Evolutionary conservation across 2,797 vertebrate genomes (phyloP).

Genomic region (Cichlasoma orientale): DNA sequence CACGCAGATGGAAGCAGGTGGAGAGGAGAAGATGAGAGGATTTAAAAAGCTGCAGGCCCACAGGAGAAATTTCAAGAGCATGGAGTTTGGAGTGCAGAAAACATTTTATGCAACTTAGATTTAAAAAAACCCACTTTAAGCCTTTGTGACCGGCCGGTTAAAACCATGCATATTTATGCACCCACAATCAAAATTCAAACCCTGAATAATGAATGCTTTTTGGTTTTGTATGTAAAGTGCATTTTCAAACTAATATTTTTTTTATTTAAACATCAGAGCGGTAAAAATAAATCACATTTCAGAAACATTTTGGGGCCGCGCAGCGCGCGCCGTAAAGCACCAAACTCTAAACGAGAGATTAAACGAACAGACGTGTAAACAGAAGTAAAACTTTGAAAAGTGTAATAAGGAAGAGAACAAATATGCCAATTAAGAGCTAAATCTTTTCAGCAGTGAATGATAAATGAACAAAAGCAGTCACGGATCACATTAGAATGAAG

Average conservation of each 20-base stretch:
- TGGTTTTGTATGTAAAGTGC: background rate
- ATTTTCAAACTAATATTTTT: background rate
- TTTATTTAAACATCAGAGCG: background rate
- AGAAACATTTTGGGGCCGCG: background rate
- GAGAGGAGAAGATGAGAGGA: background rate
- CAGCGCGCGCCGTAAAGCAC: no score
- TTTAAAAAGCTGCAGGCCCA: background rate
- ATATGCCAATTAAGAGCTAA: slow-evolving; percentile 25
- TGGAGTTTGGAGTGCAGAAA: no score
- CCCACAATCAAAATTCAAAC: background rate
- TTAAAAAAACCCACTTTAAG: no score
- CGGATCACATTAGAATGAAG: slow-evolving; percentile 87
- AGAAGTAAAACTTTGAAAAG: background rate
- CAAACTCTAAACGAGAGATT: background rate
- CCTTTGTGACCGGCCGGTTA: background rate
- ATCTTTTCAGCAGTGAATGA: slow-evolving; percentile 40
- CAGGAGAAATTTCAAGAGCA: background rate
- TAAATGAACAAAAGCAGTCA: slow-evolving; percentile 63
- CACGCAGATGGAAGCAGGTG: slow-evolving; percentile 1
- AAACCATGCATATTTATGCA: background rate
- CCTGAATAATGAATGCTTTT: background rate
- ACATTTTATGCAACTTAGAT: no score
- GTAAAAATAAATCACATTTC: background rate
- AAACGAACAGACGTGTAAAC: background rate
- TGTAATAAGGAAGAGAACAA: slow-evolving; percentile 9